Conservation (phyloP, 2,113 vertebrate genomes). For the Bungarus multicinctus region DNA sequence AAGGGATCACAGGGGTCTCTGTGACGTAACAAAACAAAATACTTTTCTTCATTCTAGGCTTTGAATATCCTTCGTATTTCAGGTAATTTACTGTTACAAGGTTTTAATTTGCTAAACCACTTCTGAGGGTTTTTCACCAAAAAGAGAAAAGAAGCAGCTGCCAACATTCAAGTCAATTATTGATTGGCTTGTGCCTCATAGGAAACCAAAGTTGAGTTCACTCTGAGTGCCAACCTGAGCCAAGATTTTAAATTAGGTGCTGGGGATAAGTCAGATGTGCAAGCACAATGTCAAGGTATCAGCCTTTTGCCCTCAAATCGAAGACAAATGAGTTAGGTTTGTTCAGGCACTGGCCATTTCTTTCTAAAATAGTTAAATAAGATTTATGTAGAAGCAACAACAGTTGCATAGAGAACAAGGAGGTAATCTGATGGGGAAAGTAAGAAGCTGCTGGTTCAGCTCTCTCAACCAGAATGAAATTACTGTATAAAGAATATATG, state of each 20-base stretch:
- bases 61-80: background rate
- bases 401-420: background rate
- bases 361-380: background rate
- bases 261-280: background rate
- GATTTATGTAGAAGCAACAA: background rate
- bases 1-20: background rate
- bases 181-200: background rate
- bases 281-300: accelerated
- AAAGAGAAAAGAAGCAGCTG: background rate
- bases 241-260: background rate
- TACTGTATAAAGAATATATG: background rate
- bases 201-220: constrained; percentile 27
- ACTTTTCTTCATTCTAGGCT: background rate
- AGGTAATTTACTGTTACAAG: constrained; percentile 65
- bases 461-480: background rate
- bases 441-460: background rate
- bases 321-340: background rate
- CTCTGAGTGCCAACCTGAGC: background rate
- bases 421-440: background rate
- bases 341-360: constrained; percentile 1
- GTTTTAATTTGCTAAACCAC: constrained; percentile 65
- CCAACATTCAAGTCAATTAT: background rate
- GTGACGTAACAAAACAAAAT: background rate
- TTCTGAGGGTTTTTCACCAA: constrained; percentile 13
- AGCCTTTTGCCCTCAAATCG: background rate